Percentiles rank a stretch among this genome's conserved stretches.
phyloP scores from a whole-genome alignment of 2,797 vertebrate genomes.

The Gallinago stenura region DNA sequence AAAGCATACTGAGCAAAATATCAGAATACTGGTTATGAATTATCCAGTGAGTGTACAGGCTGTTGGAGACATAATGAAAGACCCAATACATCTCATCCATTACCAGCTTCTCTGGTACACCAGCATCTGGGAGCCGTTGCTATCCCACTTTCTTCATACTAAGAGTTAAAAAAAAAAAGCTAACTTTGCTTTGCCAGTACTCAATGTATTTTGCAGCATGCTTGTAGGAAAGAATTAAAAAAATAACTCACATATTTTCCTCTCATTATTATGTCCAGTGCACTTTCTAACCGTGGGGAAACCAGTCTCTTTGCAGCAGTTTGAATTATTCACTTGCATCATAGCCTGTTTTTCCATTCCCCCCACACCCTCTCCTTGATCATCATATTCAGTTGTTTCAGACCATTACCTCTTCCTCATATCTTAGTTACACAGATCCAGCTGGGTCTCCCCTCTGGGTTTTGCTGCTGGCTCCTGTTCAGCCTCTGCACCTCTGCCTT shows the following conservation, averaged over 20 bases:
- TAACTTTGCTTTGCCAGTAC: neutral
- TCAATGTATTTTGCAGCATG: neutral
- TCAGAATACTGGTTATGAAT: neutral
- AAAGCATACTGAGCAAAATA: neutral
- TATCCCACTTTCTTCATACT: neutral
- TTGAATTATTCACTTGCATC: slow-evolving; percentile 21
- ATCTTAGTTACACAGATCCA: slow-evolving; percentile 35
- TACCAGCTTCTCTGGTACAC: neutral
- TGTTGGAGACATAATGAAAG: neutral
- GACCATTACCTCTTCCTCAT: slow-evolving; percentile 23
- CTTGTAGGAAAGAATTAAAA: neutral
- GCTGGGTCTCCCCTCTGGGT: slow-evolving; percentile 17
- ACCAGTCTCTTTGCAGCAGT: neutral
- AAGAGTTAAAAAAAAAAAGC: slow-evolving; percentile 15
- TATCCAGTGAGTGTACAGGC: neutral
- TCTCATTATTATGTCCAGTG: slow-evolving; percentile 35
- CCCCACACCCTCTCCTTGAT: neutral
- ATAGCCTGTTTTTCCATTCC: slow-evolving; percentile 30
- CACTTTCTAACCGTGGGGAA: slow-evolving; percentile 8
- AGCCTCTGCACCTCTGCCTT: neutral
- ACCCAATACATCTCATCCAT: neutral
- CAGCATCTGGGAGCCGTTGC: neutral
- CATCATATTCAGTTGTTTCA: slow-evolving; percentile 35
- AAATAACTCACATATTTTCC: neutral
- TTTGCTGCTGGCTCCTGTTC: slow-evolving; percentile 23